Evolutionary conservation across 2,797 vertebrate species (phyloP).

Genomic region (Arctocebus calabarensis): DNA sequence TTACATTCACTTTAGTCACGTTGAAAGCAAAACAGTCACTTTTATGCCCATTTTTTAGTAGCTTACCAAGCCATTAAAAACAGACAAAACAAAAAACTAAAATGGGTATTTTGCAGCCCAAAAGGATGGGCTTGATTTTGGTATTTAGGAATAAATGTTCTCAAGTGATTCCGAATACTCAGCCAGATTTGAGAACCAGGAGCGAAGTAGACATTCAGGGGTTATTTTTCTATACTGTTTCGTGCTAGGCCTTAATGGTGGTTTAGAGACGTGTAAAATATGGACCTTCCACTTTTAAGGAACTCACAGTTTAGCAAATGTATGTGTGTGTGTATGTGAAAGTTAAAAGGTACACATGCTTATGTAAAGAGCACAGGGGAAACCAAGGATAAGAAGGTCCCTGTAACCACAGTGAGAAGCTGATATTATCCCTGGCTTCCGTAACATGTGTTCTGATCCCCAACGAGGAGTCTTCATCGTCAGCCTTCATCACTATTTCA

Average conservation of each 20-base stretch:
- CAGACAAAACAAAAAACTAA: neutral
- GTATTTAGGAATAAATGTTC: neutral
- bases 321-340: neutral
- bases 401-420: neutral
- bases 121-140: slow-evolving; percentile 20
- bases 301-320: neutral
- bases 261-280: neutral
- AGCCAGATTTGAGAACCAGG: neutral
- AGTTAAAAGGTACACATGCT: neutral
- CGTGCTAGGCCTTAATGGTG: neutral
- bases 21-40: slow-evolving; percentile 46
- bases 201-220: neutral
- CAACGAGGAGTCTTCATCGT: neutral
- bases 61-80: neutral
- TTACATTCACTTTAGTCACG: neutral
- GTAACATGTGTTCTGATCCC: neutral
- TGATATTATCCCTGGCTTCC: neutral
- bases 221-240: slow-evolving; percentile 16
- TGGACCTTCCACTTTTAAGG: neutral
- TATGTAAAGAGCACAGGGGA: neutral
- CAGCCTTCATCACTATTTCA: neutral
- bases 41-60: slow-evolving; percentile 30
- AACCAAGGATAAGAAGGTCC: neutral
- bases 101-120: neutral
- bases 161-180: neutral